These are phyloP conservation scores for Forbesichthys agassizii DNA, from an alignment of 2,113 vertebrate species.

Conservation along the genomic window DNA sequence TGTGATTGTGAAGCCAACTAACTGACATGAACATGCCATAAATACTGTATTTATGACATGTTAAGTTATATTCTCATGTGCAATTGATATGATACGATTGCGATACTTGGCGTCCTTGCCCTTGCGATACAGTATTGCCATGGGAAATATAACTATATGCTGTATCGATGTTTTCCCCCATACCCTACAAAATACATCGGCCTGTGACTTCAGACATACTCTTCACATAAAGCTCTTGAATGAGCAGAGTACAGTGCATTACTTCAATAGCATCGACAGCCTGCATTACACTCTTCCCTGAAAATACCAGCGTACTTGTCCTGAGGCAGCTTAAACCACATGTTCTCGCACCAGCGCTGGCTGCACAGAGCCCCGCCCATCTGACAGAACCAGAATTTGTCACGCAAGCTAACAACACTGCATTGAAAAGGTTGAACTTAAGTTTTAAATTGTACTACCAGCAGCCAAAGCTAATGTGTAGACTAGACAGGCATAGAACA, in stretches of 20 bases:
- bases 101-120: no score
- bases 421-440: background rate
- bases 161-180: no score
- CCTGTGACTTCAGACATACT: background rate
- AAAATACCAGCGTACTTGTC: constrained; percentile 41
- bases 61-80: no score
- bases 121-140: no score
- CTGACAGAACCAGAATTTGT: constrained; percentile 30
- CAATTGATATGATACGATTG: no score
- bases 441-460: background rate
- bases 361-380: constrained; percentile 26
- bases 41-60: no score
- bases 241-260: constrained; percentile 1
- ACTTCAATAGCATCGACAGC: constrained; percentile 1
- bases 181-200: no score
- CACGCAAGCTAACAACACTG: constrained; percentile 8
- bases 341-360: constrained; percentile 43
- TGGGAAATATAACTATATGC: no score
- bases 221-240: background rate
- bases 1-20: no score
- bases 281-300: constrained; percentile 11
- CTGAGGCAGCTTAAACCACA: constrained; percentile 34
- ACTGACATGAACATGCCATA: no score
- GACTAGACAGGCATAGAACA: background rate
- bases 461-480: background rate